phyloP scores from a whole-genome alignment of 2,888 invertebrate species.

The Pteria penguin region DNA sequence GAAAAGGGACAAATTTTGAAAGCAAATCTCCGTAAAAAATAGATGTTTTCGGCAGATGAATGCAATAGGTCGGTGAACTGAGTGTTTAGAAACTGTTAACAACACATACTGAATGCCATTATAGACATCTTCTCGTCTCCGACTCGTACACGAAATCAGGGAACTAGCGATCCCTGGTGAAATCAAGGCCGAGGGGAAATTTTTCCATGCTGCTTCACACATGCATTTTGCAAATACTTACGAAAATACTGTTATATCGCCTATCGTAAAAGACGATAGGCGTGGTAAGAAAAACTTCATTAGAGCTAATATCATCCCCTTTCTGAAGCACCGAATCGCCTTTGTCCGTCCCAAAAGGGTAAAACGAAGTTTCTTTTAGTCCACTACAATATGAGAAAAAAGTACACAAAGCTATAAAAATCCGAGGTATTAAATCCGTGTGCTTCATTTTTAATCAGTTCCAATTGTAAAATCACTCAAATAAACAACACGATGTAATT shows the following conservation, averaged over 20 bases:
- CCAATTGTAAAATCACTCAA: not conserved
- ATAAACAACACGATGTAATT: not conserved
- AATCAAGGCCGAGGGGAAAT: too few relatives aligned
- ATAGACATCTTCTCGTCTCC: too few relatives aligned
- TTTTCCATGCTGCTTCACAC: too few relatives aligned
- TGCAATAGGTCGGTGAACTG: too few relatives aligned
- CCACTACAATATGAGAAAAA: conserved; percentile 26
- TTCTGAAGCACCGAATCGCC: conserved; percentile 82
- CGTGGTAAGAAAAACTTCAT: conserved; percentile 85
- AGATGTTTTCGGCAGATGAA: too few relatives aligned
- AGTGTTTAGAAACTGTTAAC: too few relatives aligned
- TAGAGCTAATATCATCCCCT: conserved; percentile 85
- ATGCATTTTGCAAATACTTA: too few relatives aligned
- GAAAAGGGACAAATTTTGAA: too few relatives aligned
- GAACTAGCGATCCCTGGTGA: too few relatives aligned
- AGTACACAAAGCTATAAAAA: conserved; percentile 23
- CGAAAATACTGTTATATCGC: conserved; percentile 88
- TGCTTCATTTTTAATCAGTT: not conserved
- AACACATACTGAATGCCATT: too few relatives aligned
- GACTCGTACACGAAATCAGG: too few relatives aligned
- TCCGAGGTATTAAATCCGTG: not conserved
- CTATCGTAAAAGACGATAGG: conserved; percentile 91
- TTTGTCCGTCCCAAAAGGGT: conserved; percentile 82
- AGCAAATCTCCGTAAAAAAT: too few relatives aligned
- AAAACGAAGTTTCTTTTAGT: conserved; percentile 61